phyloP scores from a whole-genome alignment of 2,113 vertebrate genomes.

The Callipepla squamata region DNA sequence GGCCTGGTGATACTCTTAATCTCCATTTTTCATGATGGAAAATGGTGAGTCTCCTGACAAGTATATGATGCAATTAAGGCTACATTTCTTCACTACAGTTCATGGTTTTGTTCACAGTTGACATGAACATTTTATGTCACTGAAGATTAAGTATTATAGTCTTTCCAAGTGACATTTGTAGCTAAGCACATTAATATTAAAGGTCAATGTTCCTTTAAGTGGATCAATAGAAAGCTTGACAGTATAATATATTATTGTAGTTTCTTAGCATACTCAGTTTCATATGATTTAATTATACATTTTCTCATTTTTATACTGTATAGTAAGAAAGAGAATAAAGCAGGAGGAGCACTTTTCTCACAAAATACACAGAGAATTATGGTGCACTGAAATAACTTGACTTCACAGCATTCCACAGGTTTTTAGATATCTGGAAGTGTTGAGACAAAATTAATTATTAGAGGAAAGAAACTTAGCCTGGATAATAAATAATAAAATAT shows the following conservation, averaged over 20 bases:
- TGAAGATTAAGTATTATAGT: constrained; percentile 44
- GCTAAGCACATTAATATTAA: constrained; percentile 47
- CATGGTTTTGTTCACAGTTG: constrained; percentile 5
- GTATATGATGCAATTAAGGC: constrained; percentile 21
- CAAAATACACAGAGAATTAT: neutral
- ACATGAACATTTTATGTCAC: constrained; percentile 27
- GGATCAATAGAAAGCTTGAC: constrained; percentile 38
- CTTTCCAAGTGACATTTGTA: constrained; percentile 43
- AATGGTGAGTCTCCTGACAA: constrained; percentile 10
- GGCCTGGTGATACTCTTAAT: neutral
- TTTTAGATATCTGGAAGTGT: neutral
- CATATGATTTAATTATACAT: neutral
- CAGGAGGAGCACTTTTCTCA: neutral
- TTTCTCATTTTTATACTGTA: neutral
- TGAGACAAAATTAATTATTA: neutral
- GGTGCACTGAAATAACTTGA: neutral
- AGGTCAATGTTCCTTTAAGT: constrained; percentile 53
- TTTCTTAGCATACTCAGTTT: neutral
- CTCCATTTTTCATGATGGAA: constrained; percentile 29
- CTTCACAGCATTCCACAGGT: neutral
- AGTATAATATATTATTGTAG: neutral
- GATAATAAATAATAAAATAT: neutral
- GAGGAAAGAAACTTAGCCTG: neutral
- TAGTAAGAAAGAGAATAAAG: neutral
- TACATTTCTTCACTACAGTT: neutral